Base-by-base conservation (phyloP, 2,888 invertebrate species). In the Oegoconia quadripuncta region DNA sequence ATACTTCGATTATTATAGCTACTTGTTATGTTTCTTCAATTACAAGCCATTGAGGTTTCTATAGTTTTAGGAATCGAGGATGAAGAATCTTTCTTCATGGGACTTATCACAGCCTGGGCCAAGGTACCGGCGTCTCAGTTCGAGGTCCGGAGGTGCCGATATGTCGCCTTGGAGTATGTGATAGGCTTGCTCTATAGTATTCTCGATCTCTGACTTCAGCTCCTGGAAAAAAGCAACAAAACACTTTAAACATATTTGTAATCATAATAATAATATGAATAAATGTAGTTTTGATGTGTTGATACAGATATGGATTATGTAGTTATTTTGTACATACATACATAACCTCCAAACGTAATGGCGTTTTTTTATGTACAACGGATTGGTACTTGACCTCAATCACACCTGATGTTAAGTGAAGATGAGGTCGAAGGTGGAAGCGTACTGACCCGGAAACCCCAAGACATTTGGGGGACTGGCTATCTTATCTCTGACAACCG, bases 111-210 rank as follows among this genome's bases (percentile, higher is more conserved):
- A 76, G 63, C 77, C 83, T 22, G 80, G 75, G 42, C 87, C 86
- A 42, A 87, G 79, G 65, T 87, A 87, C 34, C 65, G 74, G 42
- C 65, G 68, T 49, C 88, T 58, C 32, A 84, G 58, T 50, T 82
- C 81, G 27, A 88, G 74, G 59, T 84, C 88, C 39, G 79, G 77
- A 5, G 88, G 88, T 35, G 89, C 86, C 9, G 88, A 81, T 46
- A 89, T 70, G 53, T 90, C 90, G 41, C 86, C 84, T 54, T 86
- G 80, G 48, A 90, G 78, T 54, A 90, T 90, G 46, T 65, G 67
- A 50, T 78, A 78, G 42, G 90, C 88, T 69, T 89, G 84, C 38
- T 80, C 79, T 64, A 90, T 83, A 39, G 86, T 74, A 48, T 59
- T 70, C 61, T 88, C 82, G 50, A 88, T 88, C 62, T 87, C 84